Evolutionary conservation across 2,797 vertebrate species (phyloP), one percentile per base, ranked within the genome.

Genomic region (Chelon auratus): DNA sequence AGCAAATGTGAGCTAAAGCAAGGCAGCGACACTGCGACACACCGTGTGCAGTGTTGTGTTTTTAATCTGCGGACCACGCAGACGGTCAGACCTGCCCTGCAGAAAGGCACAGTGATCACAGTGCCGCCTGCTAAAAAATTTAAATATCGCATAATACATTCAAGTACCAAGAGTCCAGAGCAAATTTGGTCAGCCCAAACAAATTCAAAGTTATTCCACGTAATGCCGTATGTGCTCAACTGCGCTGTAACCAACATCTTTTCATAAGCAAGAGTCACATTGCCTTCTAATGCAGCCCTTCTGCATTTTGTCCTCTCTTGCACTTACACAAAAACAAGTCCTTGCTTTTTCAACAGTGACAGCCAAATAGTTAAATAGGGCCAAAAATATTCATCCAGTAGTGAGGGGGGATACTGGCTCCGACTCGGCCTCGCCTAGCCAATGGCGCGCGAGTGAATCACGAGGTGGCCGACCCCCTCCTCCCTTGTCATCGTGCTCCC

Each of bases 391-490:
- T 70, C 69, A 58, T 58, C 61, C 57, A 71, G 69, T 68, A 54
- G 57, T 58, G 66, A 74, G 56, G 39, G 53, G 48, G 54, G 67
- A 57, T 26, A 61, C 43, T 73, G 65, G 71, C 75, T 67, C 62
- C 73, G 40, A 59, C 78, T 80, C 68, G 50, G 59, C 51, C 66
- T 83, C 50, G 10, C 57, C 69, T 57, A 33, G 83, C 82, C 86
- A 87, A 75, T 65, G 52, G 71, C 58, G 63, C 64, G 62, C 61
- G 40, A 77, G 72, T 89, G 75, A 91, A 77, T 86, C 87, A 85
- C 9, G 53, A 68, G 72, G 65, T 72, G 62, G 50, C 62, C 37
- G 47, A 84, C 64, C 59, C 64, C 59, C 63, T 39, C 66, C 72
- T 59, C 57, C 40, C n/a, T 43, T 17, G 76, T 68, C 72, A 77